Base-by-base conservation (phyloP, 2,797 vertebrate species). In the Mormyrops boulengeri region DNA sequence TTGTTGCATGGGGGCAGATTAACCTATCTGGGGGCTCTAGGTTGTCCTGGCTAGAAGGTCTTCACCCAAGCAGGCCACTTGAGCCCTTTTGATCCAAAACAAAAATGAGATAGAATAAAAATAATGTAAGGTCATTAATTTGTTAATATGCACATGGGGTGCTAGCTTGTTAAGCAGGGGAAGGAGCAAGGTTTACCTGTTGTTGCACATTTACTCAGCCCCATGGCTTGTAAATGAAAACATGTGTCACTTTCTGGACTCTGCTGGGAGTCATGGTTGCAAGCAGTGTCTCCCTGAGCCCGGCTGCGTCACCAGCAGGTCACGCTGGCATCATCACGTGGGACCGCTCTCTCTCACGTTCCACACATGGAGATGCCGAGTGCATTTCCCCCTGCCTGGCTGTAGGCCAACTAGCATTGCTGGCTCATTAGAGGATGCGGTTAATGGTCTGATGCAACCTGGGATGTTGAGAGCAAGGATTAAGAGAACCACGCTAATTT, bases 1-100 rank as follows among this genome's bases (percentile, higher is more conserved):
- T 41, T 9, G 73, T 47, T 2, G 73, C 12, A 47, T 41, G 73
- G 30, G 66, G 66, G 66, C 66, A 34, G 66, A 73, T 73, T 73
- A 73, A 17, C 66, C 14, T 73, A 73, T 47, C 89, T 90, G 90
- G 90, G 88, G 90, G 88, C 30, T 73, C 66, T 38, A 73, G 66
- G 66, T 4, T 73, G 66, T 17, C 4, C 1, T 34, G 66, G 66
- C 30, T 14, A 69, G 12, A 69, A 69, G 66, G 30, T 69, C 30
- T 73, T 73, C 66, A 38, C 66, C 66, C 66, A 73, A 73, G 30
- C 4, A 14, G 66, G 30, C 12, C 30, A 4, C 30, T 38, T 73
- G 66, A 34, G 30, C 30, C 4, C 30, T 17, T 73, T 38, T 17
- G 66, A 73, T 73, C 12, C 4, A 6, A 38, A 73, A 73, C 1